A percentile compares a stretch with the other conserved stretches of the same genome.
phyloP scores from a whole-genome alignment of 1,140 invertebrate genomes.

The Hycleus cichorii region DNA sequence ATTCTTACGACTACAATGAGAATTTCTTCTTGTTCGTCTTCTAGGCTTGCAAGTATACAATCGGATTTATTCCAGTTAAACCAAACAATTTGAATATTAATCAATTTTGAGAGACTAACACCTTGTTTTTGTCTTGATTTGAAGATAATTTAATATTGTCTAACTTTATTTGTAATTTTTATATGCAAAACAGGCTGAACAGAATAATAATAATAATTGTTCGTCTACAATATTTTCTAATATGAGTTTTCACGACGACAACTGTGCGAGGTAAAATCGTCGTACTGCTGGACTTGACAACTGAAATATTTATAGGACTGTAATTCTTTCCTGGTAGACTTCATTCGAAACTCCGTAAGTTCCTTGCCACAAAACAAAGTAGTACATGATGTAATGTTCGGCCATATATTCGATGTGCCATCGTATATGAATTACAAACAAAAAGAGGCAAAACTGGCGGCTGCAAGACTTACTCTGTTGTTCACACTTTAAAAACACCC shows the following conservation, averaged over 20 bases:
- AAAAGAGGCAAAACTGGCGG: too few relatives aligned
- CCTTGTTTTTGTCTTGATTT: too few relatives aligned
- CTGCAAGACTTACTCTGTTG: too few relatives aligned
- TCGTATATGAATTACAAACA: too few relatives aligned
- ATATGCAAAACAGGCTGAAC: background rate
- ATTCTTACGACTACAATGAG: conserved; percentile 11
- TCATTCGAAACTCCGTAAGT: conserved; percentile 21
- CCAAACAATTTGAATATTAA: too few relatives aligned
- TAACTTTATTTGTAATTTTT: background rate
- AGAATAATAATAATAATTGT: background rate
- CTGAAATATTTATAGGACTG: conserved; percentile 26
- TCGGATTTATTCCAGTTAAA: background rate
- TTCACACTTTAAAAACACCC: too few relatives aligned
- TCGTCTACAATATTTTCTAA: background rate
- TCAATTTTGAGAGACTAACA: too few relatives aligned
- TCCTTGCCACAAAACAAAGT: conserved; percentile 28
- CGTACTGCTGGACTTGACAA: conserved; percentile 23
- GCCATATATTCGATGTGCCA: conserved; percentile 23
- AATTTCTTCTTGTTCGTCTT: background rate
- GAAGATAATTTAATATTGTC: too few relatives aligned
- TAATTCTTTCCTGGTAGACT: conserved; percentile 27
- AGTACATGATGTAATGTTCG: conserved; percentile 24
- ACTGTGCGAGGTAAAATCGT: conserved; percentile 9
- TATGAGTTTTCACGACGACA: background rate
- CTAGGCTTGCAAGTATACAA: background rate